Evolutionary conservation across 2,888 invertebrate genomes (phyloP).

Genomic region (Diarsia brunnea): DNA sequence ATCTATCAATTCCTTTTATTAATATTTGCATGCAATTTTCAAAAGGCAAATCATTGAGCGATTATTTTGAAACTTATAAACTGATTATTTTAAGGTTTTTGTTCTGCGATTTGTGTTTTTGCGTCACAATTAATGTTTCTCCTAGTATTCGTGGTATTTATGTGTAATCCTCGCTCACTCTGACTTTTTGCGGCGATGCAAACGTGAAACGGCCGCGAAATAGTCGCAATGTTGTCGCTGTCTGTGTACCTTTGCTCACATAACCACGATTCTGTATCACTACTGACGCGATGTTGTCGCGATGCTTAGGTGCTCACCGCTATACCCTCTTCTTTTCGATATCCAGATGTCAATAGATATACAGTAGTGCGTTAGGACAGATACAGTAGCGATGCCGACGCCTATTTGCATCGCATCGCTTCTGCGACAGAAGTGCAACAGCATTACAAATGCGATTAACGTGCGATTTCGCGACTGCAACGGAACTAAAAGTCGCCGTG

Average conservation of each 20-base stretch:
- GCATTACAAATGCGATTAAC: not conserved
- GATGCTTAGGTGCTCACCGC: not conserved
- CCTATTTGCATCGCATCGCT: not conserved
- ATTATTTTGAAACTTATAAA: not conserved
- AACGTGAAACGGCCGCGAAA: not conserved
- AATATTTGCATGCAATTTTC: not conserved
- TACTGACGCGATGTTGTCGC: not conserved
- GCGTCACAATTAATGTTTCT: slow-evolving; percentile 43
- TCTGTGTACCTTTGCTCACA: no score
- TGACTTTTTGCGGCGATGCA: not conserved
- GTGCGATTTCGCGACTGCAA: not conserved
- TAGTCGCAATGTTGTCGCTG: not conserved
- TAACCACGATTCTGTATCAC: not conserved
- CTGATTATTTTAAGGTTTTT: not conserved
- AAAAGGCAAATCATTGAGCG: not conserved
- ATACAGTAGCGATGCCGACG: not conserved
- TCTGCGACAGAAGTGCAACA: no score
- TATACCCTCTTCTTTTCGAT: not conserved
- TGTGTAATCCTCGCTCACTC: not conserved
- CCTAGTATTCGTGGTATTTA: not conserved
- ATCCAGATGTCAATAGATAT: not conserved
- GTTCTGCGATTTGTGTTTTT: slow-evolving; percentile 13
- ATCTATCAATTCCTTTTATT: not conserved
- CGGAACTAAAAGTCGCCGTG: not conserved
- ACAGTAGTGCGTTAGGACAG: not conserved